Evolutionary conservation across 2,797 vertebrate species (phyloP).

Genomic region (Botia kubotai): DNA sequence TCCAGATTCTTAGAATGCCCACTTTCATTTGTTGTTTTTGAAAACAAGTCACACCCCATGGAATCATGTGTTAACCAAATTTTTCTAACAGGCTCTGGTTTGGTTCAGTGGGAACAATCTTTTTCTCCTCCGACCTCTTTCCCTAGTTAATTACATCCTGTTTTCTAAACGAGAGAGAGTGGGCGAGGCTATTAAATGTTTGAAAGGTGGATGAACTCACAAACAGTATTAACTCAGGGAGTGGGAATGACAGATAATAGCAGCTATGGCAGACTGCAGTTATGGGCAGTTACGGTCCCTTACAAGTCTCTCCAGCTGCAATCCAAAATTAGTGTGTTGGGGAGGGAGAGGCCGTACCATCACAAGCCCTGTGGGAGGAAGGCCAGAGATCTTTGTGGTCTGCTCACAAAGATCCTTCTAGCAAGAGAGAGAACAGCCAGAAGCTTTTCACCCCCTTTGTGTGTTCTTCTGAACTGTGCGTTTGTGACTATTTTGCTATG

Average conservation of each 20-base stretch:
- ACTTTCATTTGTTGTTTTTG: constrained; percentile 4
- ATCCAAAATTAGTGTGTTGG: constrained; percentile 59
- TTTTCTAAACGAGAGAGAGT: constrained; percentile 31
- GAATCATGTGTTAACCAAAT: constrained; percentile 9
- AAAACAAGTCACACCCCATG: not conserved
- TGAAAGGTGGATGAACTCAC: constrained; percentile 39
- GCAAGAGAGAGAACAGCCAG: constrained; percentile 35
- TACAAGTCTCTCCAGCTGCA: constrained; percentile 54
- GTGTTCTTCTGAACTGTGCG: constrained; percentile 34
- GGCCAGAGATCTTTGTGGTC: constrained; percentile 41
- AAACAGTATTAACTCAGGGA: constrained; percentile 62
- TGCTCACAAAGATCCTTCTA: constrained; percentile 1
- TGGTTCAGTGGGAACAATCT: not conserved
- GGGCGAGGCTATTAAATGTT: constrained; percentile 47
- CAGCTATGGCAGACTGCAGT: constrained; percentile 51
- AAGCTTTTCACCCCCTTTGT: constrained; percentile 12
- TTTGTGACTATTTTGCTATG: constrained; percentile 40
- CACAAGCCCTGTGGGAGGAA: constrained; percentile 44
- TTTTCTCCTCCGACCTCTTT: constrained; percentile 19
- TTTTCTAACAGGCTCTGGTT: constrained; percentile 20
- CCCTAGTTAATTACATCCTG: constrained; percentile 40
- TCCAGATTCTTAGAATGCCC: not conserved
- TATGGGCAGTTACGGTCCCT: constrained; percentile 53
- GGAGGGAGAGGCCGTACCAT: constrained; percentile 43
- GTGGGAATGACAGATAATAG: constrained; percentile 50